Evolutionary conservation across 2,888 invertebrate genomes (phyloP).

Genomic region (Strigamia transsilvanica): DNA sequence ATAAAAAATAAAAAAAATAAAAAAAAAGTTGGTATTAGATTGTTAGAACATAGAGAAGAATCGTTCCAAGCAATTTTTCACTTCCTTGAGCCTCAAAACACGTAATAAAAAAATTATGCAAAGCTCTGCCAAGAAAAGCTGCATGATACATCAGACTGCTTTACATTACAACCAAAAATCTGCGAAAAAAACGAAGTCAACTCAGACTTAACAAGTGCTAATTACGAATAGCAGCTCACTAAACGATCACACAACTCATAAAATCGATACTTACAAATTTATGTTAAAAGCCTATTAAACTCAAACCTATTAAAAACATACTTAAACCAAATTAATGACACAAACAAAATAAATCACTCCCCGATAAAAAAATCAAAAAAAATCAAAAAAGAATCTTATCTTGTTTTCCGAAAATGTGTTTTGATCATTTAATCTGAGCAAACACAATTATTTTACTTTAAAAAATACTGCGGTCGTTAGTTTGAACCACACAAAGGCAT

Average conservation of each 20-base stretch:
- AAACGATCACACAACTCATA: constrained; percentile 2
- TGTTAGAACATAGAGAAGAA: neutral
- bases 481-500: constrained; percentile 15
- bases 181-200: neutral
- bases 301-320: too few relatives aligned
- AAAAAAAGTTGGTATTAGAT: neutral
- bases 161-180: too few relatives aligned
- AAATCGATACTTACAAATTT: neutral
- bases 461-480: neutral
- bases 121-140: constrained; percentile 29
- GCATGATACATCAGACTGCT: neutral
- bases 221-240: constrained; percentile 6
- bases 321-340: too few relatives aligned
- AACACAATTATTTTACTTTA: neutral
- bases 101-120: neutral
- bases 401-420: neutral
- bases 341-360: too few relatives aligned
- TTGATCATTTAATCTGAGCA: neutral
- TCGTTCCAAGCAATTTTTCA: constrained; percentile 21
- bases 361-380: neutral
- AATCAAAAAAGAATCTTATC: neutral
- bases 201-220: neutral
- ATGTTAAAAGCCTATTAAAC: neutral
- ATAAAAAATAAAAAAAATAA: neutral
- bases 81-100: constrained; percentile 15